These are phyloP conservation scores for Eristalinus aeneus DNA, from an alignment of 2,888 invertebrate species.

Conservation along the genomic window DNA sequence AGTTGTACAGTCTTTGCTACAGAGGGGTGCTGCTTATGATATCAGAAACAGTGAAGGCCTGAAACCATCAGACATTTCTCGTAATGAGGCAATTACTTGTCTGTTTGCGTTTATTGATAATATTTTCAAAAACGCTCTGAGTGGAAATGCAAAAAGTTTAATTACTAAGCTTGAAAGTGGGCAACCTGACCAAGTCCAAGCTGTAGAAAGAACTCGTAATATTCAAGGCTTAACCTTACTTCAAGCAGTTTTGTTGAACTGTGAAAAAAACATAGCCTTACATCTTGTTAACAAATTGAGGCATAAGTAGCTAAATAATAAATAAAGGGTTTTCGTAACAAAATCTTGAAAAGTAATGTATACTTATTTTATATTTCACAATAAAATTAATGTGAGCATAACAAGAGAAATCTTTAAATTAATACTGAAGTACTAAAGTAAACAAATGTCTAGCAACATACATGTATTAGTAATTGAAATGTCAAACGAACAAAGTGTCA, in stretches of 20 bases:
- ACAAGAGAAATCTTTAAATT: no score
- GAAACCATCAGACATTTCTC: not conserved
- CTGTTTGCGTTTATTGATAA: not conserved
- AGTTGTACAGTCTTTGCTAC: slow-evolving; percentile 30
- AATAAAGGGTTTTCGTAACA: not conserved
- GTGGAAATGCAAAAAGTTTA: slow-evolving; percentile 1
- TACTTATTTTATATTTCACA: no score
- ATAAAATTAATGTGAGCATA: no score
- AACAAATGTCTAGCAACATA: no score
- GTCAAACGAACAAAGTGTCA: no score
- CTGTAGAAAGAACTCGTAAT: slow-evolving; percentile 20
- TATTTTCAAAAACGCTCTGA: not conserved
- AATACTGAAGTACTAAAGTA: no score
- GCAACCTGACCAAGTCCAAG: slow-evolving; percentile 4
- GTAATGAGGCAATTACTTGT: not conserved
- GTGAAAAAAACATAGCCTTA: not conserved
- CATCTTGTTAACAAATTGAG: not conserved
- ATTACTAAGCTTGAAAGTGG: not conserved
- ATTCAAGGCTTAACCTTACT: slow-evolving; percentile 9
- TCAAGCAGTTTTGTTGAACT: not conserved
- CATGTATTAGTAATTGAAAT: no score
- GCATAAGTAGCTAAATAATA: not conserved
- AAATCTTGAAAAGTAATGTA: no score
- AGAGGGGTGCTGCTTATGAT: slow-evolving; percentile 60
- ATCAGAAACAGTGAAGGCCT: slow-evolving; percentile 12